phyloP scores from a whole-genome alignment of 2,797 vertebrate genomes.

The Gobionotothen gibberifrons region DNA sequence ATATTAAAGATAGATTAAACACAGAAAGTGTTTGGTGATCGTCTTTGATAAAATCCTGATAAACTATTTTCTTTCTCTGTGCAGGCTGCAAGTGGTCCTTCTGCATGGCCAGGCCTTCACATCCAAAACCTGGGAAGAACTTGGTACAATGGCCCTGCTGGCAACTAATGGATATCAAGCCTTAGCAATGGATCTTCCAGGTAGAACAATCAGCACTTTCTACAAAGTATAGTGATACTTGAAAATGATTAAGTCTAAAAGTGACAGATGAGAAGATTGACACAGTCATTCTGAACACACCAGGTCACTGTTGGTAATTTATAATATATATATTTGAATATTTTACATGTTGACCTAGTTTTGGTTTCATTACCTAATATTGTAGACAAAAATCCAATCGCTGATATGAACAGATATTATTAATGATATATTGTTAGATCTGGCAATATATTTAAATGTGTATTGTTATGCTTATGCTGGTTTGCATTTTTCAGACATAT shows the following conservation, averaged over 20 bases:
- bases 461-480: too few species aligned
- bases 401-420: not conserved
- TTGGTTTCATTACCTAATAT: not conserved
- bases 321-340: not conserved
- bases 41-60: not conserved
- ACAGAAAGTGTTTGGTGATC: not conserved
- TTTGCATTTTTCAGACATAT: not conserved
- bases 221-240: too few species aligned
- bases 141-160: conserved; percentile 92
- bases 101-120: conserved; percentile 95
- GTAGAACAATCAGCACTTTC: conserved; percentile 72
- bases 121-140: conserved; percentile 93
- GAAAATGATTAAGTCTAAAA: not conserved
- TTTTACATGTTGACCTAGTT: not conserved
- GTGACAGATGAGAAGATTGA: not conserved
- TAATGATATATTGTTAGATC: not conserved
- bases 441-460: not conserved
- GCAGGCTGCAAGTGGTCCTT: conserved; percentile 90
- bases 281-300: not conserved
- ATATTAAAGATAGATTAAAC: not conserved
- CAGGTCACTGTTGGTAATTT: not conserved
- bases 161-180: conserved; percentile 90
- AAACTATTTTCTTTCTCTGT: conserved; percentile 1
- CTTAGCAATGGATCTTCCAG: conserved; percentile 94
- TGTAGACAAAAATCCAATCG: conserved; percentile 23